phyloP scores from a whole-genome alignment of 2,797 vertebrate genomes.

The Xenops minutus region DNA sequence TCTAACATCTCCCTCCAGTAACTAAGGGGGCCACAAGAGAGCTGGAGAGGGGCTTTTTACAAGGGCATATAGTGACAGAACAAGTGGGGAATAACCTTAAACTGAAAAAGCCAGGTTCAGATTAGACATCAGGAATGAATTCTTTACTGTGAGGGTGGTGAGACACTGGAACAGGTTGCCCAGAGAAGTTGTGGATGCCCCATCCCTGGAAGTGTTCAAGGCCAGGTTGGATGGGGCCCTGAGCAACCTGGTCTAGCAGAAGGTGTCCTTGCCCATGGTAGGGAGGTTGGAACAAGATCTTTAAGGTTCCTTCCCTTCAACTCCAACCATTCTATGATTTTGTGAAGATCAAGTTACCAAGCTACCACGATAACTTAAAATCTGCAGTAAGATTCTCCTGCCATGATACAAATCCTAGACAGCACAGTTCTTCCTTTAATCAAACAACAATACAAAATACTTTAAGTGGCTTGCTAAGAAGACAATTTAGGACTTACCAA shows the following conservation, averaged over 20 bases:
- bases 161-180: neutral
- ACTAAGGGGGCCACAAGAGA: neutral
- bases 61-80: neutral
- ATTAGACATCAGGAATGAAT: neutral
- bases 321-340: neutral
- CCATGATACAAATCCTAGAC: neutral
- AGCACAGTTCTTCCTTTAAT: neutral
- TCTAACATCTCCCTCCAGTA: neutral
- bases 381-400: neutral
- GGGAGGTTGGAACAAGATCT: neutral
- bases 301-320: neutral
- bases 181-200: neutral
- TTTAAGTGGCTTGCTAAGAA: neutral
- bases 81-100: neutral
- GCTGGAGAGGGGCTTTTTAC: neutral
- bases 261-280: neutral
- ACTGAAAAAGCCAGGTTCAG: neutral
- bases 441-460: neutral
- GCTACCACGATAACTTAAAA: neutral
- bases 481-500: neutral
- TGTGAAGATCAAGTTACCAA: neutral
- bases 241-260: neutral
- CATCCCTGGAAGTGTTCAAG: neutral
- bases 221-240: neutral
- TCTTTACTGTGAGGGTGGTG: neutral